Base-by-base conservation (phyloP, 2,888 invertebrate species). In the Exocentrus adspersus region DNA sequence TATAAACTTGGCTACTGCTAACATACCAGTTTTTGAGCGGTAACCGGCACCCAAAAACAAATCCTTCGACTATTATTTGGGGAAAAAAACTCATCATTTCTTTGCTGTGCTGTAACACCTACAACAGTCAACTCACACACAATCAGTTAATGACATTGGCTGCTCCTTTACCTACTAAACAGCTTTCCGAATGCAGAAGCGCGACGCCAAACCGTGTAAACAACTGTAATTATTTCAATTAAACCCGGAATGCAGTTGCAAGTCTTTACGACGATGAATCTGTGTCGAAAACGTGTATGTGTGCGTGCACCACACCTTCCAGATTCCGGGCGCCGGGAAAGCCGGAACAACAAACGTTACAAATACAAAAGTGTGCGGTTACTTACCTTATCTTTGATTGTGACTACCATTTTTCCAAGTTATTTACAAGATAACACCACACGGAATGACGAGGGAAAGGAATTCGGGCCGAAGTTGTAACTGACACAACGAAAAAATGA, bases 381-480 rank as follows among this genome's bases (percentile, higher is more conserved):
- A 72, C 74, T 65, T 67, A 79, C 79, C 69, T 79, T 77, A 77
- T 86, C 86, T 74, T 85, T 86, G 79, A 87, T 85, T 84, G 87
- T 86, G 79, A 86, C 85, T 65, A 86, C 80, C 79, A 79, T 79
- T 72, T 73, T 77, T n/a, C n/a, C n/a, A n/a, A 59, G 12, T 1
- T 32, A 24, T 32, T 57, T 42, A n/a, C 45, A 14, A 48, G 20
- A 19, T 50, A 60, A 60, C 60, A 60, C 50, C 51, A 53, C 60
- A 53, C 60, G 59, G 58, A 63, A 65, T 53, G 60, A 57, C 48
- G 53, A 43, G 50, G 43, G 60, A 64, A 51, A 43, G 50, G 43
- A 62, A 64, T 51, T 37, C 51, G 56, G 57, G 50, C 56, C 46
- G 61, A 64, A 60, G 45, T 37, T 19, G 37, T 24, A 30, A 57